These are phyloP conservation scores for Andricus quercusramuli DNA, from an alignment of 2,888 invertebrate genomes.

Conservation along the genomic window DNA sequence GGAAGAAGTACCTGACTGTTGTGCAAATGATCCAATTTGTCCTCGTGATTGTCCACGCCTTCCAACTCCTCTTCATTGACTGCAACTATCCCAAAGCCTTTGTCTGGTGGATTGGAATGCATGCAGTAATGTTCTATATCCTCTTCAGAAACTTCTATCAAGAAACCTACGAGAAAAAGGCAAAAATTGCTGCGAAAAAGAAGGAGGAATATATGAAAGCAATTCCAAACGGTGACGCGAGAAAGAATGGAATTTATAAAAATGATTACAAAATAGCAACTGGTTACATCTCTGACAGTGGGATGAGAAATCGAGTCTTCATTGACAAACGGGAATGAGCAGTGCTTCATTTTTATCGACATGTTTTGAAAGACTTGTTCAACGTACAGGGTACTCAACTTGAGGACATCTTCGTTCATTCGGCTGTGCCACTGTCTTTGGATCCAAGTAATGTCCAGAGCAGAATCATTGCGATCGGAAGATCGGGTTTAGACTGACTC, in stretches of 20 bases:
- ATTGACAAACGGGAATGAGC: slow-evolving; percentile 72
- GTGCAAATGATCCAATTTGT: slow-evolving; percentile 97
- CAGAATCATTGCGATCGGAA: slow-evolving; percentile 33
- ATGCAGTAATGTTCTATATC: slow-evolving; percentile 95
- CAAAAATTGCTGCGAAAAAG: slow-evolving; percentile 54
- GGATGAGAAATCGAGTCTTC: slow-evolving; percentile 80
- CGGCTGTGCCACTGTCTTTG: slow-evolving; percentile 33
- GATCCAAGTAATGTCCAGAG: slow-evolving; percentile 16
- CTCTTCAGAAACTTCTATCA: slow-evolving; percentile 96
- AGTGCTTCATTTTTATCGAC: not conserved
- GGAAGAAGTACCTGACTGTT: slow-evolving; percentile 96
- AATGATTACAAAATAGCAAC: slow-evolving; percentile 78
- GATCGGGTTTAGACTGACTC: slow-evolving; percentile 29
- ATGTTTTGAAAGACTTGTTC: slow-evolving; percentile 14
- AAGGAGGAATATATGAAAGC: slow-evolving; percentile 53
- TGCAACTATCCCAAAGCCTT: slow-evolving; percentile 94
- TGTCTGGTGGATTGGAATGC: slow-evolving; percentile 94
- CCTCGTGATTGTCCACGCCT: slow-evolving; percentile 92
- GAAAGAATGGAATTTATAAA: slow-evolving; percentile 73
- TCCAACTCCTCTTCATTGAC: slow-evolving; percentile 92
- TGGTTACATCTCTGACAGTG: slow-evolving; percentile 80
- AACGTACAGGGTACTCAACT: slow-evolving; percentile 13
- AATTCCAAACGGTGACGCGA: slow-evolving; percentile 70
- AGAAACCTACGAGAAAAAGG: slow-evolving; percentile 84
- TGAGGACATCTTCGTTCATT: slow-evolving; percentile 26